Percentiles rank a stretch among this genome's conserved stretches.
Evolutionary conservation across 2,113 vertebrate species (phyloP).

Genomic region (Hystrix brachyura): DNA sequence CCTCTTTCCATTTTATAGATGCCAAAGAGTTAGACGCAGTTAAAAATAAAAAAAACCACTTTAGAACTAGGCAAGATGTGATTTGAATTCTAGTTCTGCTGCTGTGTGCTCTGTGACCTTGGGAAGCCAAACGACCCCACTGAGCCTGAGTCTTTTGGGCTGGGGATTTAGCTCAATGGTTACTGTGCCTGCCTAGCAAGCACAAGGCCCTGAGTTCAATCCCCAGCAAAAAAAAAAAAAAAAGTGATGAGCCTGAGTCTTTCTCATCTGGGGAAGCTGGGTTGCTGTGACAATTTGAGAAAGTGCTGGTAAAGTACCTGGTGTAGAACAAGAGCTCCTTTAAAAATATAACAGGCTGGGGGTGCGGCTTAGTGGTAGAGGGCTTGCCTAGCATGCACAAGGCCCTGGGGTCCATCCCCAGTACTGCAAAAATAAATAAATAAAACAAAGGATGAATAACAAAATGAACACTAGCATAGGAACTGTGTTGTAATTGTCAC

Average conservation of each 20-base stretch:
- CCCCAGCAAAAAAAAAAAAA: too few species aligned
- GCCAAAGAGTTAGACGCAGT: not conserved
- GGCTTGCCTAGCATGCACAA: not conserved
- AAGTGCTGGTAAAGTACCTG: not conserved
- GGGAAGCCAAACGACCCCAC: not conserved
- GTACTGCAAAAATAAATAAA: not conserved
- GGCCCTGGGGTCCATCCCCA: not conserved
- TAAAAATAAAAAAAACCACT: not conserved
- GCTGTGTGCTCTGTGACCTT: not conserved
- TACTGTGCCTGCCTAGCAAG: too few species aligned
- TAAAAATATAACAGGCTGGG: not conserved
- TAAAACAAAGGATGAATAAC: not conserved
- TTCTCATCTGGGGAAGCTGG: not conserved
- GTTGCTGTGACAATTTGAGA: not conserved
- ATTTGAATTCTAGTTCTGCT: conserved; percentile 22
- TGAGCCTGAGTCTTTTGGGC: not conserved
- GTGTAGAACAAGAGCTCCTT: not conserved
- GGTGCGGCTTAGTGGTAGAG: not conserved
- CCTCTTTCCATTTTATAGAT: not conserved
- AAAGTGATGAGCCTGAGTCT: not conserved
- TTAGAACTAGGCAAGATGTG: not conserved
- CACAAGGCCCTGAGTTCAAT: too few species aligned
- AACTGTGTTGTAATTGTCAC: not conserved
- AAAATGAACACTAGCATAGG: not conserved
- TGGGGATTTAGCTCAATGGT: too few species aligned